Evolutionary conservation across 2,113 vertebrate genomes (phyloP).

Genomic region (Engraulis encrasicolus): DNA sequence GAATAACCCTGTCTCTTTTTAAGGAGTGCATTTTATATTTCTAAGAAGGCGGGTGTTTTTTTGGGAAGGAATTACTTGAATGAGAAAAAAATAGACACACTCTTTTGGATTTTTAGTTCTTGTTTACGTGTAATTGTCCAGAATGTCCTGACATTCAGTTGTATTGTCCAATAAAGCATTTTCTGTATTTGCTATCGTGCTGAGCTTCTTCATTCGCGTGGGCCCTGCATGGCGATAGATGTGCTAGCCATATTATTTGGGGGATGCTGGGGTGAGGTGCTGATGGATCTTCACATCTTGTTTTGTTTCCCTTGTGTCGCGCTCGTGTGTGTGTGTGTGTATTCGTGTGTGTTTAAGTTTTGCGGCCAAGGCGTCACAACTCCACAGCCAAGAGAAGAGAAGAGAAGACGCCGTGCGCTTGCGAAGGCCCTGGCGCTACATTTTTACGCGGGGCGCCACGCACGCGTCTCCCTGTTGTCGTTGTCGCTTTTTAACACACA

Average conservation of each 20-base stretch:
- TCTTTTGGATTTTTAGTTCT: conserved; percentile 44
- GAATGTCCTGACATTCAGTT: conserved; percentile 20
- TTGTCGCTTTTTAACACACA: background rate
- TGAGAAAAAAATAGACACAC: conserved; percentile 34
- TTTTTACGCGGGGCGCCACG: background rate
- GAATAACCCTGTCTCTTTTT: conserved; percentile 59
- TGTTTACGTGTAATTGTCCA: conserved; percentile 56
- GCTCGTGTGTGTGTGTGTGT: too few relatives aligned
- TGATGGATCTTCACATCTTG: background rate
- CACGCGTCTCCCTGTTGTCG: background rate
- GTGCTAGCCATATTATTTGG: background rate
- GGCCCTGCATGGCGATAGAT: background rate
- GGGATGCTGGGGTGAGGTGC: background rate
- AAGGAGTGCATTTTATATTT: conserved; percentile 62
- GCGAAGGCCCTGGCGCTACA: background rate
- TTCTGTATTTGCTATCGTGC: conserved; percentile 32
- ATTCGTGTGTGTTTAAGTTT: conserved; percentile 25
- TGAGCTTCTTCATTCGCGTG: conserved; percentile 25
- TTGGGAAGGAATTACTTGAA: conserved; percentile 47
- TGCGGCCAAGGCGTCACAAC: background rate
- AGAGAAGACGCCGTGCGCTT: background rate
- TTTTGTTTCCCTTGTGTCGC: conserved; percentile 30
- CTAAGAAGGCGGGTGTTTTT: conserved; percentile 45
- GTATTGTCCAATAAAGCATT: conserved; percentile 39
- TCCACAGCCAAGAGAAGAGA: background rate